Base-by-base conservation (phyloP, 64 coral and sea anemone genomes). In the Anthopleura sola region DNA sequence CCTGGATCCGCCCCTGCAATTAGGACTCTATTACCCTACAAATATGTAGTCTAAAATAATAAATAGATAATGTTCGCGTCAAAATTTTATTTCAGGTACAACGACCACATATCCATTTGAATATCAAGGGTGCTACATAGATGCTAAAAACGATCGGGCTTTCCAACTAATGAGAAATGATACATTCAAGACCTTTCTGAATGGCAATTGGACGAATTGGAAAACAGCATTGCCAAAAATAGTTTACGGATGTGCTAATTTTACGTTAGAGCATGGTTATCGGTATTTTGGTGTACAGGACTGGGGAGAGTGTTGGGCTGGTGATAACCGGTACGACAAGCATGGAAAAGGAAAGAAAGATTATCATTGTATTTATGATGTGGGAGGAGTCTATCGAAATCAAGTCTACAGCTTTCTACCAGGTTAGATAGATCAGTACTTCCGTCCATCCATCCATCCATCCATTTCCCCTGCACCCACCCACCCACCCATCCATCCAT, bases 221-320 rank as follows among this genome's bases (percentile, higher is more conserved):
- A 13, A 34, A 3, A 32, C 66, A 33, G 66, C 66, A 9, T 71
- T 71, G 13, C n/a, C 66, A 11, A 31, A 17, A 1, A 71, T 71
- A 29, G 66, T 71, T 32, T 31, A 71, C 66, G 66, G 24, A 71
- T 71, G 66, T 13, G 66, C 66, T 14, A 71, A 71, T 28, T 34
- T 31, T 71, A 32, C 66, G 10, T 10, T 31, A 32, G 14, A 71
- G 15, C n/a, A 14, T 11, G 66, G 66, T 11, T 71, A 36, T 28
- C 66, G 28, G 66, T 71, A 71, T 71, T 71, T 71, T 71, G 66
- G 24, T 29, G 6, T 71, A 32, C 66, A 71, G 66, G 66, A 71
- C 29, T 71, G 66, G 66, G 66, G 66, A n/a, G 66, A 71, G 66
- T 71, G 66, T 34, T 32, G 66, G 66, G 66, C 29, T 5, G 29